Evolutionary conservation across 1,140 invertebrate genomes (phyloP), one percentile per base, ranked within the genome.

Genomic region (Phymorhynchus buccinoides): DNA sequence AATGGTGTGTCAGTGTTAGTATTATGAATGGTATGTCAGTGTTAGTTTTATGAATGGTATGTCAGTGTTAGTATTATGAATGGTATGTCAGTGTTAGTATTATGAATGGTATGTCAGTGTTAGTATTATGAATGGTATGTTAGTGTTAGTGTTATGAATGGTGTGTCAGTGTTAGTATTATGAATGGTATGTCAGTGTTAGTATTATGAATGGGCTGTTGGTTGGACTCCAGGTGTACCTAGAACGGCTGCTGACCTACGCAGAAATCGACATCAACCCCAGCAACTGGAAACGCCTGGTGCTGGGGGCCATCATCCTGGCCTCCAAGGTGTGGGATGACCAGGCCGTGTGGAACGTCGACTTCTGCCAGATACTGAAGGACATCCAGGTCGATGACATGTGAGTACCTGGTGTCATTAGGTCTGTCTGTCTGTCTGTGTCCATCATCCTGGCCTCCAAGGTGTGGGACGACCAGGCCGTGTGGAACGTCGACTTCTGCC

Each of bases 271-370:
- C 94, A 97, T 99, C 91, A 97, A 96, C 78, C 98, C 99, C 35
- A 97, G 96, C 32, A 99, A 99, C 93, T 99, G 99, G 99, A 93
- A 92, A 86, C 86, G 93, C 35, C 92, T 94, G 80, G 90, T 93
- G 14, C 88, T 94, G 1, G 93, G 98, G 90, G 98, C 99, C 88
- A 99, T 99, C 92, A 94, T 99, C 88, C 94, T 99, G 86, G 98
- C 99, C 7, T 99, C 98, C n/a, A 99, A 99, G 95, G 99, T 95
- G 0, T 99, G 99, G 99, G 99, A 99, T 93, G 99, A 99, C 94
- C 99, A 99, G 94, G 99, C 99, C 73, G 99, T 99, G 9, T 99
- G 99, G 99, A 99, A 99, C 95, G 98, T 99, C 37, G 99, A 99
- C 94, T 99, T 99, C 94, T 99, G 99, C 94, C 99, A 99, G 95